Base-by-base conservation (phyloP, 2,797 vertebrate species). In the Sylvia borin region DNA sequence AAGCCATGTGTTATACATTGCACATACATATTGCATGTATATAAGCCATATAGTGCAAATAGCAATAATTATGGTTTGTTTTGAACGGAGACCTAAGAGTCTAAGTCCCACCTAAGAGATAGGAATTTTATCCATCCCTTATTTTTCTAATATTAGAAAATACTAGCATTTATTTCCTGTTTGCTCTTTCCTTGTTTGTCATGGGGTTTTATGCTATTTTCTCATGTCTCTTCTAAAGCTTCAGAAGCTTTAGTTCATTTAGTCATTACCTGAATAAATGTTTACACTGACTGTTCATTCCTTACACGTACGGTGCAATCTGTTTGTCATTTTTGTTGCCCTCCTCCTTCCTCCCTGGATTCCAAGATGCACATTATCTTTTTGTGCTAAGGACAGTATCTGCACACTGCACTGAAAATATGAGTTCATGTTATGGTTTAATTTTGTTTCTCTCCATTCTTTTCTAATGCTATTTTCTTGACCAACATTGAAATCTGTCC, bases 271-370 rank as follows among this genome's bases (percentile, higher is more conserved):
- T 40, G 5, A 90, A 83, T 6, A 58, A 32, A 62, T 53, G 4
- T 54, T 94, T 58, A 19, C 22, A 10, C 3, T 65, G 2, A 22
- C 8, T 34, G 5, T 31, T 19, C 9, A 17, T 68, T 71, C 16
- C 50, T 78, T 60, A 60, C 11, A 19, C 0, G 0, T 27, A 9
- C 19, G 20, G 14, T 51, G 4, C 27, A 68, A 32, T 2, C 3
- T 32, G 4, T 61, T 45, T 20, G 6, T 61, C 31, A 32, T 32
- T 54, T 67, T 25, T 73, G 10, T 55, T 72, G n/a, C 15, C 14
- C 16, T 65, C 58, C 11, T 27, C 22, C 38, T 19, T 3, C 13
- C 47, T 72, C 11, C 64, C 15, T 72, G 64, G 1, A 16, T 91
- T 83, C 16, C 25, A 50, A 54, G 17, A 16, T 40, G 7, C 5